Conservation (phyloP, 2,113 vertebrate species). For the Microtus oregoni region DNA sequence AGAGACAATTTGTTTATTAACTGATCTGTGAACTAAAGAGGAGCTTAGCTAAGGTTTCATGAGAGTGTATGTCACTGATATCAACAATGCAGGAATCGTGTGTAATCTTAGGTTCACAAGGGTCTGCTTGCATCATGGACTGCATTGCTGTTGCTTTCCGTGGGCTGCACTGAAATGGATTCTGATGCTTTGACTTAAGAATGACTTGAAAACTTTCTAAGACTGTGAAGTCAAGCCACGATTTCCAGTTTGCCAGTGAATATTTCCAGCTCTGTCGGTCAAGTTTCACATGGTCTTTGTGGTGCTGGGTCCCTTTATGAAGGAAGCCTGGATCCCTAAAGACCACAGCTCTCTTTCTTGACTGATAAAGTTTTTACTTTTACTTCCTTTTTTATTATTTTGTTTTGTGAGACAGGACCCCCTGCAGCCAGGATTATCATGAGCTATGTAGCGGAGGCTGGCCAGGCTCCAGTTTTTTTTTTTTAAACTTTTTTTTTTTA, state of each 20-base stretch:
- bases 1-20: background rate
- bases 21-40: background rate
- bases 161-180: slow-evolving; percentile 38
- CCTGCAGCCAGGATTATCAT: background rate
- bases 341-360: background rate
- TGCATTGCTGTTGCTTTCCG: slow-evolving; percentile 27
- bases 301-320: background rate
- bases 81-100: background rate
- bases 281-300: background rate
- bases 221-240: slow-evolving; percentile 31
- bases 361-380: background rate
- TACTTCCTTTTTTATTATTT: background rate
- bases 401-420: background rate
- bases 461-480: background rate
- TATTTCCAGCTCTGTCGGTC: background rate
- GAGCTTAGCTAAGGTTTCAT: background rate
- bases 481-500: no score
- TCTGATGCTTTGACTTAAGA: slow-evolving; percentile 52
- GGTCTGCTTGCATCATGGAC: background rate
- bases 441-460: background rate
- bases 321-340: background rate
- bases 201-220: slow-evolving; percentile 55
- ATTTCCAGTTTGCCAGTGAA: slow-evolving; percentile 34
- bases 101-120: slow-evolving; percentile 18
- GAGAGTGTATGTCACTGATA: background rate